These are phyloP conservation scores for Nematopogon swammerdamellus DNA, from an alignment of 2,888 invertebrate genomes.

Conservation along the genomic window DNA sequence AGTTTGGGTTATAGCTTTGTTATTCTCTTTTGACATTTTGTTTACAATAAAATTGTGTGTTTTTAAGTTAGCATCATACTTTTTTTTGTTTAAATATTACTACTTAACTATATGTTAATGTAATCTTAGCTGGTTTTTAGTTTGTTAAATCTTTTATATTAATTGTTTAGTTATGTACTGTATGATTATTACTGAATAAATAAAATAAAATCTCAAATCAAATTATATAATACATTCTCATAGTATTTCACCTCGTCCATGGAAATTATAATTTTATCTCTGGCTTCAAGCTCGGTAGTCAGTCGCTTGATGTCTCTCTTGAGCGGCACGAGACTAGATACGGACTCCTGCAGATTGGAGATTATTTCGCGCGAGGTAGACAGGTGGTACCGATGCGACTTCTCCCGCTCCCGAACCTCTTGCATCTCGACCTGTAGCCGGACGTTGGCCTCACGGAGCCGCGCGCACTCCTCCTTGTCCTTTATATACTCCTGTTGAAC, in stretches of 20 bases:
- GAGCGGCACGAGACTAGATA: conserved; percentile 39
- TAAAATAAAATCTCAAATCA: not conserved
- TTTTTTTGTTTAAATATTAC: too few species aligned
- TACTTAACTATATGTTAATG: too few species aligned
- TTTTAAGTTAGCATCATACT: too few species aligned
- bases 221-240: too few species aligned
- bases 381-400: conserved; percentile 41
- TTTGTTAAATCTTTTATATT: too few species aligned
- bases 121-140: too few species aligned
- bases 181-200: too few species aligned
- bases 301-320: conserved; percentile 38
- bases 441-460: conserved; percentile 26
- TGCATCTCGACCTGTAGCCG: conserved; percentile 35
- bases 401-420: conserved; percentile 36
- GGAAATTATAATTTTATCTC: conserved; percentile 22
- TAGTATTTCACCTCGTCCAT: conserved; percentile 34
- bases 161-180: too few species aligned
- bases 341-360: conserved; percentile 40
- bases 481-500: conserved; percentile 25
- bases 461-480: conserved; percentile 32
- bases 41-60: too few species aligned
- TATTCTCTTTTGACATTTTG: too few species aligned
- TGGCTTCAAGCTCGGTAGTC: conserved; percentile 28
- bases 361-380: conserved; percentile 43
- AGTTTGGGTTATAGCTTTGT: too few species aligned